Conservation (phyloP, 2,797 vertebrate genomes). For the Acanthurus lineatus region DNA sequence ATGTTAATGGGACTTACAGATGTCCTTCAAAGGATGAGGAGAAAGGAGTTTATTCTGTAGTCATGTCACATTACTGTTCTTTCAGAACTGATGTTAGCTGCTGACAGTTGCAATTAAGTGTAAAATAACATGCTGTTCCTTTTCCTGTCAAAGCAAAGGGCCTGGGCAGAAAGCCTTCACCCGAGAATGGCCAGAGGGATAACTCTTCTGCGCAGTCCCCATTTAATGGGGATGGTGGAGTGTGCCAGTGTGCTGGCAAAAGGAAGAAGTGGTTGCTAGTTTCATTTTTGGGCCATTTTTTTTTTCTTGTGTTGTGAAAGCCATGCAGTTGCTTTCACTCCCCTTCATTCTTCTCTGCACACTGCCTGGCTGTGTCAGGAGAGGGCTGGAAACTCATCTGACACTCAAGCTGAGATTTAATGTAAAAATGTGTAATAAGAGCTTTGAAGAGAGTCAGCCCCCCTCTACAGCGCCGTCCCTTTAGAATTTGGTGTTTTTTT, state of each 20-base stretch:
- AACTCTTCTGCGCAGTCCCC: conserved; percentile 83
- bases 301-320: conserved; percentile 45
- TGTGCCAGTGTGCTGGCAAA: conserved; percentile 49
- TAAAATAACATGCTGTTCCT: conserved; percentile 93
- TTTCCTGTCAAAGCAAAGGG: conserved; percentile 85
- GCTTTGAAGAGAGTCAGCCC: conserved; percentile 74
- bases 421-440: conserved; percentile 81
- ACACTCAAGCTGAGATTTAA: conserved; percentile 80
- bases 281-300: conserved; percentile 43
- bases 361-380: conserved; percentile 71
- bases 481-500: conserved; percentile 73
- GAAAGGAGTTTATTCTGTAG: conserved; percentile 89
- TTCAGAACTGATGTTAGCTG: conserved; percentile 90
- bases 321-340: conserved; percentile 39
- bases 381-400: conserved; percentile 78
- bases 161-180: conserved; percentile 86
- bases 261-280: conserved; percentile 41
- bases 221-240: conserved; percentile 68
- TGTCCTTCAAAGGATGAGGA: conserved; percentile 89
- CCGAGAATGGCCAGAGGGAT: conserved; percentile 90
- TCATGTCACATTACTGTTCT: conserved; percentile 93
- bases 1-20: conserved; percentile 85
- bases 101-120: conserved; percentile 96
- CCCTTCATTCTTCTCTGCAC: conserved; percentile 38
- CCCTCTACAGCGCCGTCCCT: conserved; percentile 72